phyloP scores from a whole-genome alignment of 2,113 vertebrate species.

The Hypomesus transpacificus region DNA sequence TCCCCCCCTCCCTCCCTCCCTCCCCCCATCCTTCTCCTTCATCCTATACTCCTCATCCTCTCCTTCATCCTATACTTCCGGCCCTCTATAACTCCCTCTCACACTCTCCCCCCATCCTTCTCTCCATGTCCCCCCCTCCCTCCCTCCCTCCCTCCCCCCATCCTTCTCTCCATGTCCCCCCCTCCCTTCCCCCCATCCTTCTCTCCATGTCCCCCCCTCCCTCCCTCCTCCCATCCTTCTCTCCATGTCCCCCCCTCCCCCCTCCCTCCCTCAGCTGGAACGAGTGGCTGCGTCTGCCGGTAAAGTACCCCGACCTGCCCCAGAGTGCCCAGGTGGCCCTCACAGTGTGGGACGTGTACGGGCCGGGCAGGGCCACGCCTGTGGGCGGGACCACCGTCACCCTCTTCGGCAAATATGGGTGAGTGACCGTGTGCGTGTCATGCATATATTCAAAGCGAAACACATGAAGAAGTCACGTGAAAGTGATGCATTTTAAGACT shows the following conservation, averaged over 20 bases:
- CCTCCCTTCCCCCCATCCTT: no score
- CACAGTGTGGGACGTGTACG: slow-evolving; percentile 96
- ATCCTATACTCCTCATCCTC: no score
- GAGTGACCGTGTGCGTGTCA: slow-evolving; percentile 25
- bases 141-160: no score
- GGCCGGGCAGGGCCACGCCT: slow-evolving; percentile 89
- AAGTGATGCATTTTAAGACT: neutral
- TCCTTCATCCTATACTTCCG: no score
- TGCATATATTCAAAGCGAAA: no score
- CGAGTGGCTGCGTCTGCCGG: slow-evolving; percentile 92
- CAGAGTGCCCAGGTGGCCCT: slow-evolving; percentile 93
- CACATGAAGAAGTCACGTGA: neutral
- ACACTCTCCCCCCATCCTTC: neutral
- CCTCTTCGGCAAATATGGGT: slow-evolving; percentile 97
- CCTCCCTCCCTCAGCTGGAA: slow-evolving; percentile 81
- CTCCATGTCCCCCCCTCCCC: neutral
- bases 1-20: neutral
- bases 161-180: no score
- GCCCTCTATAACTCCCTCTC: neutral
- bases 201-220: neutral
- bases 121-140: neutral
- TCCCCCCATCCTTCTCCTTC: no score
- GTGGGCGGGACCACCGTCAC: slow-evolving; percentile 95
- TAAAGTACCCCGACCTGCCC: slow-evolving; percentile 95
- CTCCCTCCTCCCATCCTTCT: neutral